phyloP scores from a whole-genome alignment of 92 coral and sea anemone species.

The Epizoanthus illoricatus region DNA sequence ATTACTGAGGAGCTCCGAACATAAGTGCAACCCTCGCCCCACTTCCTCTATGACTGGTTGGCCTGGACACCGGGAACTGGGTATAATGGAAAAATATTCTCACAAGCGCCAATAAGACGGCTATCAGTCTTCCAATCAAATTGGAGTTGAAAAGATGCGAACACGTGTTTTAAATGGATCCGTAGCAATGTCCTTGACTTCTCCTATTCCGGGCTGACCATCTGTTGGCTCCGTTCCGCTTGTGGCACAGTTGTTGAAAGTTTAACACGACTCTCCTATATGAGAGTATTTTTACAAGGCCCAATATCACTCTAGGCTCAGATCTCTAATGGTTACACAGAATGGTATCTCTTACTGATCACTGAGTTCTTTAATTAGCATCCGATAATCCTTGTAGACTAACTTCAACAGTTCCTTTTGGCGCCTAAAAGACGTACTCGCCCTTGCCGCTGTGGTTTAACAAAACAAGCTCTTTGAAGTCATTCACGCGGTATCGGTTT shows the following conservation, averaged over 20 bases:
- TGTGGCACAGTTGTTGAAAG: background rate
- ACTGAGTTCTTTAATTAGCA: constrained; percentile 53
- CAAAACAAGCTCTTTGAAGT: constrained; percentile 43
- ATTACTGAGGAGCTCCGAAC: too few relatives aligned
- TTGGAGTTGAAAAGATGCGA: constrained; percentile 43
- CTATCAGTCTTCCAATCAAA: constrained; percentile 63
- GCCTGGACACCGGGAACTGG: background rate
- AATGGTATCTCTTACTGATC: constrained; percentile 43
- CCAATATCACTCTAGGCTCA: constrained; percentile 18
- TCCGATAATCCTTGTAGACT: constrained; percentile 56
- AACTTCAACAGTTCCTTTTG: constrained; percentile 49
- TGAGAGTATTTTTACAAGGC: constrained; percentile 4
- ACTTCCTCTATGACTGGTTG: background rate
- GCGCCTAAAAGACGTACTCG: constrained; percentile 57
- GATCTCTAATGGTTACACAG: constrained; percentile 16
- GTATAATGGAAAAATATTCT: constrained; percentile 39
- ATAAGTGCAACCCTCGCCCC: background rate
- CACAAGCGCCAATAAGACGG: constrained; percentile 65
- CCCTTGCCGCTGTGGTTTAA: constrained; percentile 39
- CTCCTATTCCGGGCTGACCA: background rate
- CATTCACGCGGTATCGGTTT: constrained; percentile 39
- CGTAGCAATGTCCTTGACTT: background rate
- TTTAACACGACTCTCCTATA: constrained; percentile 5
- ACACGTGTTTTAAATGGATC: constrained; percentile 41
- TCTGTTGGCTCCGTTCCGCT: background rate